phyloP scores from a whole-genome alignment of 2,888 invertebrate species.

The Dascillus cervinus region DNA sequence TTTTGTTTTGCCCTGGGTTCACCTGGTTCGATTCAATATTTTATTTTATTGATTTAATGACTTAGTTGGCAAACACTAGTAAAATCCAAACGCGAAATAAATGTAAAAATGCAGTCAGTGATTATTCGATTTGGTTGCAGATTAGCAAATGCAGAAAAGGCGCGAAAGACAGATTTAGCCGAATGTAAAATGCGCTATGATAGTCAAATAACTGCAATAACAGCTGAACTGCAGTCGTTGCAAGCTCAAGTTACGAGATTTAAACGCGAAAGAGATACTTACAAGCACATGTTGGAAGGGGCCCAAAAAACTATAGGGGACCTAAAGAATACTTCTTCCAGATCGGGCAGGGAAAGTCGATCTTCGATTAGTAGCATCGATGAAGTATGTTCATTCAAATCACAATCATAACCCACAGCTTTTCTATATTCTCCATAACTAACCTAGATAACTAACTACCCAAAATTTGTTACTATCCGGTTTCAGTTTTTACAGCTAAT shows the following conservation, averaged over 20 bases:
- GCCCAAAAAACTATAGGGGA: constrained; percentile 79
- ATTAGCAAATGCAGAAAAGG: constrained; percentile 56
- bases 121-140: constrained; percentile 21
- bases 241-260: constrained; percentile 75
- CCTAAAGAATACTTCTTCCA: constrained; percentile 54
- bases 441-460: constrained; percentile 4
- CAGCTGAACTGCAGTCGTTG: constrained; percentile 74
- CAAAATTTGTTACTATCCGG: no score
- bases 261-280: constrained; percentile 81
- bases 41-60: not conserved
- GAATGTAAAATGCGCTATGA: constrained; percentile 80
- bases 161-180: constrained; percentile 68
- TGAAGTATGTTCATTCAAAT: constrained; percentile 46
- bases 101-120: no score
- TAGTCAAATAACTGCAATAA: constrained; percentile 70
- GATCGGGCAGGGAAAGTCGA: constrained; percentile 45
- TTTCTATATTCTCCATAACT: constrained; percentile 1
- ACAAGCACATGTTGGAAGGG: constrained; percentile 82
- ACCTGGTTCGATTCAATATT: not conserved
- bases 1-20: constrained; percentile 1
- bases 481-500: no score
- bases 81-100: not conserved
- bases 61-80: not conserved
- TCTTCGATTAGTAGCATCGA: constrained; percentile 66
- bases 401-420: not conserved